phyloP scores from a whole-genome alignment of 2,888 invertebrate genomes.

The Caenorhabditis panamensis region DNA sequence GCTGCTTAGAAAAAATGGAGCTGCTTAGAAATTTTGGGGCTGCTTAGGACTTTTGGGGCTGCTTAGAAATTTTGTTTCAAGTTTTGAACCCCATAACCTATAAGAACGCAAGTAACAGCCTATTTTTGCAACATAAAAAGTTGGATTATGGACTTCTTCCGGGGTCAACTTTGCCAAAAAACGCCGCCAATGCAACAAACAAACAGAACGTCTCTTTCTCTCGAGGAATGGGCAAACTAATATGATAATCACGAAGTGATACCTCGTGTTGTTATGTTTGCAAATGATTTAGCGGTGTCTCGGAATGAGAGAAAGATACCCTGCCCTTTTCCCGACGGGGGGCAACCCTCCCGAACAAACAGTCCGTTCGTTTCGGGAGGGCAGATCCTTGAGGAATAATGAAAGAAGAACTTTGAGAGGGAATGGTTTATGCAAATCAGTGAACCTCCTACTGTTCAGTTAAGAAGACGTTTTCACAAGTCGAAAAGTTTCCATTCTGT shows the following conservation, averaged over 20 bases:
- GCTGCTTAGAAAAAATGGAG: no score
- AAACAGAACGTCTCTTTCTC: no score
- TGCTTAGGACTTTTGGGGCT: no score
- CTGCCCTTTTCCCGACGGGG: no score
- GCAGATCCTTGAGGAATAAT: constrained; percentile 17
- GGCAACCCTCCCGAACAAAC: constrained; percentile 52
- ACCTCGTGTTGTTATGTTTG: constrained; percentile 57
- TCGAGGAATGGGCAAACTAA: constrained; percentile 35
- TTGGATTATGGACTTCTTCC: neutral
- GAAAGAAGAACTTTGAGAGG: no score
- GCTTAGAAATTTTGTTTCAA: no score
- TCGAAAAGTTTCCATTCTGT: constrained; percentile 20
- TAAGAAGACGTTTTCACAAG: neutral
- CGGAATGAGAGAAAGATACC: no score
- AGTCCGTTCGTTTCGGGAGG: constrained; percentile 16
- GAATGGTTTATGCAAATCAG: constrained; percentile 43
- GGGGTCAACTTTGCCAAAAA: neutral
- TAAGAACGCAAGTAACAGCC: no score
- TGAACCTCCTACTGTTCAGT: neutral
- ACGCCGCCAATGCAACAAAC: constrained; percentile 18
- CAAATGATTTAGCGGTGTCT: constrained; percentile 60
- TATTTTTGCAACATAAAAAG: no score
- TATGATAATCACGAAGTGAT: constrained; percentile 62
- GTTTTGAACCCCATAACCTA: no score
- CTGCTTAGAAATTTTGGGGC: no score